These are phyloP conservation scores for Stomatorhinus ivindoensis DNA, from an alignment of 2,113 vertebrate species.

Conservation along the genomic window DNA sequence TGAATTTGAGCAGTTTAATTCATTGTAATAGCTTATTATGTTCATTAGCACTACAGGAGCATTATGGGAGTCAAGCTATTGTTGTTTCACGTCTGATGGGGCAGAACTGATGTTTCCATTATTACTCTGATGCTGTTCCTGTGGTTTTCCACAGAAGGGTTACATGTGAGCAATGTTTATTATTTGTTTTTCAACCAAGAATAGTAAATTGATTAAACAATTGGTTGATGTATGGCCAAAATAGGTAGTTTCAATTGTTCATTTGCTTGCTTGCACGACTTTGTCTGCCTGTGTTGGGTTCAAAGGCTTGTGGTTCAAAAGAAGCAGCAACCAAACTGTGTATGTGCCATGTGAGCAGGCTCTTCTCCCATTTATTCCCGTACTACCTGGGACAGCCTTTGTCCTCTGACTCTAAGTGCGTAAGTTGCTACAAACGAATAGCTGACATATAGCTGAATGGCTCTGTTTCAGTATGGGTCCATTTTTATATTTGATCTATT, in stretches of 20 bases:
- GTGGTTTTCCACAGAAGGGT: background rate
- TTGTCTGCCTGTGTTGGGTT: background rate
- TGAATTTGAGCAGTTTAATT: background rate
- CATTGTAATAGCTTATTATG: background rate
- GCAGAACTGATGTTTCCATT: conserved; percentile 5
- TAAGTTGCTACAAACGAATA: background rate
- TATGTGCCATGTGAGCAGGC: background rate
- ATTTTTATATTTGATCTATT: background rate
- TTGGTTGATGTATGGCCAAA: background rate
- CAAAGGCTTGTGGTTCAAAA: background rate
- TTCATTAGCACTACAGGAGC: background rate
- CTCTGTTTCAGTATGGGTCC: background rate
- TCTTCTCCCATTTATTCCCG: background rate
- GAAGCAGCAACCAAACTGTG: background rate
- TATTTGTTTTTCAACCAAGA: background rate
- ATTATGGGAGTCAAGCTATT: conserved; percentile 1
- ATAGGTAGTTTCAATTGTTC: background rate
- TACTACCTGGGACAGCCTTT: background rate
- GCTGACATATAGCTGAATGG: background rate
- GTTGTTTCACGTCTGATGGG: background rate
- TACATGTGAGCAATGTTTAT: background rate
- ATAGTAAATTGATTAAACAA: background rate
- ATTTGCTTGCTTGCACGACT: background rate
- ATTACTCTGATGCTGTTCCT: background rate
- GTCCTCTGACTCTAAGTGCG: background rate